A percentile compares a stretch with the other conserved stretches of the same genome.
Conservation (phyloP, 2,888 invertebrate genomes). For the Drosophila siamana region DNA sequence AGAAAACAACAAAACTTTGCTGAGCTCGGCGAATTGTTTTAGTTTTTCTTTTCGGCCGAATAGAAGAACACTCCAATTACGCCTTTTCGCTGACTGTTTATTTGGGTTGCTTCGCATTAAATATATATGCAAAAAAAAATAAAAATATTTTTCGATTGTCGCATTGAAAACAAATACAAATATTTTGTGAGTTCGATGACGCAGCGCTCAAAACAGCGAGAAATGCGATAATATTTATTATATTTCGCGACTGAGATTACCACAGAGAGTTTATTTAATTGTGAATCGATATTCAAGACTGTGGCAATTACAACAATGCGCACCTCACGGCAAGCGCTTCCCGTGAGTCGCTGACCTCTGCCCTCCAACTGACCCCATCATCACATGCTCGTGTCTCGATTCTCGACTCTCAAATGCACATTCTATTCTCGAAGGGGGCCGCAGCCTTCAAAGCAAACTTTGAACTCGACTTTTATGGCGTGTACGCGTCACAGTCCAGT, state of each 20-base stretch:
- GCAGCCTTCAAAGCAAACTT: slow-evolving; percentile 53
- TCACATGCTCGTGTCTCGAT: too few species aligned
- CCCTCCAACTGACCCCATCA: slow-evolving; percentile 7
- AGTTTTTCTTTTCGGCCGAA: neutral
- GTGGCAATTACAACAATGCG: too few species aligned
- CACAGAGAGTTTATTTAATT: neutral
- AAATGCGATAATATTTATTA: slow-evolving; percentile 21
- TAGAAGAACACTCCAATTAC: slow-evolving; percentile 52
- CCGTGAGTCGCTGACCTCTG: slow-evolving; percentile 35
- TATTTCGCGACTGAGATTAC: neutral
- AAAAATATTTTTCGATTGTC: slow-evolving; percentile 42
- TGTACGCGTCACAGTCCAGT: neutral
- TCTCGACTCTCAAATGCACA: neutral
- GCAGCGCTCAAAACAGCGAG: slow-evolving; percentile 41
- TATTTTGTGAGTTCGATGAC: slow-evolving; percentile 53
- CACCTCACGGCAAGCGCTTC: neutral
- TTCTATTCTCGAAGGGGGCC: neutral
- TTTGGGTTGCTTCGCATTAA: neutral
- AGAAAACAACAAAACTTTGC: slow-evolving; percentile 58
- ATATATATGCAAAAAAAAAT: neutral
- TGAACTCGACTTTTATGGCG: slow-evolving; percentile 37
- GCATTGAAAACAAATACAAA: slow-evolving; percentile 40
- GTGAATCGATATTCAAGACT: slow-evolving; percentile 10
- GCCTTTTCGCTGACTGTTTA: slow-evolving; percentile 54
- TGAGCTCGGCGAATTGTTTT: slow-evolving; percentile 42